Base-by-base conservation (phyloP, 2,888 invertebrate species). In the Gandaritis pyraliata region DNA sequence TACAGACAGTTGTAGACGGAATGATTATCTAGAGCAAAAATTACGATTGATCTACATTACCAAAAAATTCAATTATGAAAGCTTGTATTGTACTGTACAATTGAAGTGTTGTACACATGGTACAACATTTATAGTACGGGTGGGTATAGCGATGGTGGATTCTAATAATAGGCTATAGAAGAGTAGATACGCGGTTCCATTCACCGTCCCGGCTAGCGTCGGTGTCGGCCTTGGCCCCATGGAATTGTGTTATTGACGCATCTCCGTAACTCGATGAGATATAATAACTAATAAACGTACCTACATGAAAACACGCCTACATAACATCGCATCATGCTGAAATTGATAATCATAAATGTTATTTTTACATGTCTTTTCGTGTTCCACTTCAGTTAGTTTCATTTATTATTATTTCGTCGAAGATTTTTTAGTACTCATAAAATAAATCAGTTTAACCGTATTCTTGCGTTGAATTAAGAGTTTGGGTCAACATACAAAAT, bases 121-220 rank as follows among this genome's bases (percentile, higher is more conserved):
- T n/a, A n/a, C n/a, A n/a, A n/a, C n/a, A n/a, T n/a, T 64, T 53
- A 55, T 74, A 74, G 69, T 72, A 70, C 66, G 59, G 61, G 58
- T 41, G 60, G 63, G 66, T 74, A 80, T 78, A 79, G 78, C 71
- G 78, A 78, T 80, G 69, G n/a, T n/a, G n/a, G n/a, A 63, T 70
- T 80, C 86, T 88, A 88, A 82, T 84, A 86, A 85, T 89, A 88
- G 85, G 70, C 71, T 69, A 81, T 82, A 83, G 80, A 75, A 75
- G 69, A 76, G 77, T 77, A 50, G 49, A 18, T 57, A 86, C 86
- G 88, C 87, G 83, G 82, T 76, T 84, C 82, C 88, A 88, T 88
- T 88, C 88, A 89, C 83, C 70, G 76, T 66, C 70, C 64, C 76
- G 76, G 29, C 50, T 50, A 29, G 76, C 79, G 82, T 80, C 76